Conservation (phyloP, 2,888 invertebrate genomes). For the Amblyjoppa proteus region DNA sequence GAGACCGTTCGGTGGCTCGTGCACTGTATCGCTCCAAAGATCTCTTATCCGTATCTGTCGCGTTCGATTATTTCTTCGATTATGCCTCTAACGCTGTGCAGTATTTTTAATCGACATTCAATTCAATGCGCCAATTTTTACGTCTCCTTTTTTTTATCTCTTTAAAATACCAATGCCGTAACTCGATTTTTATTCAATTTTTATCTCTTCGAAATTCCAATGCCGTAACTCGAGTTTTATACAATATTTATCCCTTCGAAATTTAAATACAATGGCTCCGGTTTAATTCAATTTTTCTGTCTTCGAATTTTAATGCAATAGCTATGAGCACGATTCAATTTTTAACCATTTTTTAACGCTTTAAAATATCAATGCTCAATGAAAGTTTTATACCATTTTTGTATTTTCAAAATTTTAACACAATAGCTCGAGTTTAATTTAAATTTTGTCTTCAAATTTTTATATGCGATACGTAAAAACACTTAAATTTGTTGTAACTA, state of each 20-base stretch:
- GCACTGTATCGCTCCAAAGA: slow-evolving; percentile 27
- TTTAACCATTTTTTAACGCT: background rate
- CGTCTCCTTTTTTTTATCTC: background rate
- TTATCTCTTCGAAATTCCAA: background rate
- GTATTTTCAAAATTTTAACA: background rate
- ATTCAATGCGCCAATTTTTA: slow-evolving; percentile 2
- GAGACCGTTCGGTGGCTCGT: slow-evolving; percentile 47
- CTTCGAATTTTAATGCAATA: background rate
- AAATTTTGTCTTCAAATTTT: background rate
- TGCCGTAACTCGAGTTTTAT: background rate
- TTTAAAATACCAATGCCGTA: background rate
- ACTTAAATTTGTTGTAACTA: background rate
- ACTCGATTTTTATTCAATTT: background rate
- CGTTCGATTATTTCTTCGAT: slow-evolving; percentile 40
- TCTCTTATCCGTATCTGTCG: slow-evolving; percentile 44
- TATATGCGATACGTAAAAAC: background rate
- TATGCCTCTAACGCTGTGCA: background rate
- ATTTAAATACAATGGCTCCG: background rate
- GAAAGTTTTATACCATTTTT: background rate
- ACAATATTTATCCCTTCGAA: background rate
- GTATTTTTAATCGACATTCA: slow-evolving; percentile 11
- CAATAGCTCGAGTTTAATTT: background rate
- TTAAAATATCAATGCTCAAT: background rate
- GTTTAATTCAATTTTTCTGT: background rate
- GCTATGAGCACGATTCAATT: background rate